phyloP scores from a whole-genome alignment of 2,797 vertebrate species.

The Rhodeus uyekii region DNA sequence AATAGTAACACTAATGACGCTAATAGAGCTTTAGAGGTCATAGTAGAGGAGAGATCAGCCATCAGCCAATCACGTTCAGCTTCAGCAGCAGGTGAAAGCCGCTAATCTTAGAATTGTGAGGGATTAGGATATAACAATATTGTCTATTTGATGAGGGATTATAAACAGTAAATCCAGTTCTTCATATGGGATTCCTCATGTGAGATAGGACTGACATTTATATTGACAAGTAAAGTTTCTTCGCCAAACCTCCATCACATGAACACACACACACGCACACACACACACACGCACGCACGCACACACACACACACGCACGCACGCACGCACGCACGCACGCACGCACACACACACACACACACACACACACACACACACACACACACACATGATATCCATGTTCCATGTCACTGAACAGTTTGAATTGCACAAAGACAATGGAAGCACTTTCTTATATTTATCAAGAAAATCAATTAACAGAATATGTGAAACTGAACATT shows the following conservation, averaged over 20 bases:
- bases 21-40: slow-evolving; percentile 70
- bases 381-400: too few species aligned
- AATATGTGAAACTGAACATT: not conserved
- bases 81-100: slow-evolving; percentile 64
- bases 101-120: slow-evolving; percentile 77
- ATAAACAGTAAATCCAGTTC: slow-evolving; percentile 82
- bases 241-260: slow-evolving; percentile 6
- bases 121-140: slow-evolving; percentile 81
- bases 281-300: not conserved
- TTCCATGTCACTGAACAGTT: too few species aligned
- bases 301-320: not conserved
- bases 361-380: not conserved
- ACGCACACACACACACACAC: not conserved
- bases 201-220: slow-evolving; percentile 76
- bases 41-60: slow-evolving; percentile 71
- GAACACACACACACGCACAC: not conserved
- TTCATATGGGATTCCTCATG: slow-evolving; percentile 83
- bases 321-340: not conserved
- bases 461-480: too few species aligned
- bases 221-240: slow-evolving; percentile 41
- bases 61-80: slow-evolving; percentile 62
- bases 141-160: slow-evolving; percentile 86
- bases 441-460: not conserved
- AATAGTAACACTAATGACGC: slow-evolving; percentile 62
- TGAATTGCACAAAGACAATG: too few species aligned